Conservation (phyloP, 1,140 invertebrate species). For the Halyomorpha halys region DNA sequence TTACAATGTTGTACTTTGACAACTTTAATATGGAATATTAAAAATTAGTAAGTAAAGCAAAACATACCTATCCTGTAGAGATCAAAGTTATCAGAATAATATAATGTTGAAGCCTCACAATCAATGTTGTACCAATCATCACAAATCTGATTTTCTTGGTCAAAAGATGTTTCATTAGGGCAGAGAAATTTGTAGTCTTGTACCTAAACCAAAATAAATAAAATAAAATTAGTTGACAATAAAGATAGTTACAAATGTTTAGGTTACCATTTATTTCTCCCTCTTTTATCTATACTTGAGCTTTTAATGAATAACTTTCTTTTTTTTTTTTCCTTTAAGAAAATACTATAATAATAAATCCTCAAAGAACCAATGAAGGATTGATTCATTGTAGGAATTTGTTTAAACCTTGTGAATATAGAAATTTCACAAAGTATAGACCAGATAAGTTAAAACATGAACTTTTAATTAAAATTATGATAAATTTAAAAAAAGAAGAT, state of each 20-base stretch:
- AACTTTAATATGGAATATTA: too few relatives aligned
- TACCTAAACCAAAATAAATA: conserved; percentile 40
- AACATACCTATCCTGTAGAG: conserved; percentile 56
- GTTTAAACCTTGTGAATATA: too few relatives aligned
- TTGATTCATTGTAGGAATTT: too few relatives aligned
- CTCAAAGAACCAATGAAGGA: too few relatives aligned
- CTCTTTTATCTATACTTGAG: too few relatives aligned
- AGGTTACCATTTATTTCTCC: too few relatives aligned
- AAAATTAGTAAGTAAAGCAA: not conserved
- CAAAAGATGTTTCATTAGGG: conserved; percentile 83
- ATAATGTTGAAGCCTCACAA: conserved; percentile 65
- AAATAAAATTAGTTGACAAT: not conserved
- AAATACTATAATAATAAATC: too few relatives aligned
- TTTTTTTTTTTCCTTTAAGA: too few relatives aligned
- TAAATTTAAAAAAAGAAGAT: not conserved
- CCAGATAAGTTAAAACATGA: not conserved
- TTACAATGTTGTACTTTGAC: too few relatives aligned
- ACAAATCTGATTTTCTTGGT: conserved; percentile 84
- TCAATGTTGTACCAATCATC: conserved; percentile 83
- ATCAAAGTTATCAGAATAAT: conserved; percentile 75
- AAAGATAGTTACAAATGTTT: too few relatives aligned
- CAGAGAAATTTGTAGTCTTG: conserved; percentile 77
- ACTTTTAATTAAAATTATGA: not conserved
- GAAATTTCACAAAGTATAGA: too few relatives aligned
- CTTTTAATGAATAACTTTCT: too few relatives aligned